Evolutionary conservation across 2,888 invertebrate species (phyloP), one percentile per base, ranked within the genome.

Genomic region (Lasiommata megera): DNA sequence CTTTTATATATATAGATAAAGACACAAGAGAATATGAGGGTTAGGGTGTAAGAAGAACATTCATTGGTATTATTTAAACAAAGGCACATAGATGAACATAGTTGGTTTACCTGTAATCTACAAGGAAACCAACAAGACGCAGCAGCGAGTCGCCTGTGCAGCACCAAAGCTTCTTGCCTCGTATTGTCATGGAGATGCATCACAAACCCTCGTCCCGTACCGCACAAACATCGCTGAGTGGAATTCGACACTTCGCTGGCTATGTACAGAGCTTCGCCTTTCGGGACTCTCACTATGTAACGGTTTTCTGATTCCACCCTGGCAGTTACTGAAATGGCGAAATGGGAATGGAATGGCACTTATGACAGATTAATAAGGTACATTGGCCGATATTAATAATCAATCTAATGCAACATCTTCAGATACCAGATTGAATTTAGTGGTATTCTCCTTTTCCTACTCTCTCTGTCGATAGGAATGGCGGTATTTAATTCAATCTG

Each of bases 141-240:
- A 52, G 94, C 93, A 0, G 95, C 94, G 0, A 96, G 85, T 43
- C 95, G 92, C 64, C 96, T 91, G 60, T 91, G 82, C 43, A 98
- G 88, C 58, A 95, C 92, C 75, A 98, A 92, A 0, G 96, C 96
- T 78, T 96, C 96, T 72, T 96, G 95, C 63, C 95, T 93, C n/a
- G 94, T 94, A 76, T 94, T 95, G 80, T 98, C 98, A 62, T 95
- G 93, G 0, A 98, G 84, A 70, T 94, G 94, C 92, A 98, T 94
- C 62, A 92, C 92, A 79, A 97, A 96, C 0, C 95, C 93, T 17
- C 97, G 91, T 0, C 93, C 92, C 0, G 94, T 92, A 3, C 96
- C 96, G 77, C 95, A 96, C 48, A 94, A 87, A 61, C 94, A 92
- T 51, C 97, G 85, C 72, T 94, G 92, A 6, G 90, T 92, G 0